These are phyloP conservation scores for Pseudochirops corinnae DNA, from an alignment of 2,797 vertebrate species.

Conservation along the genomic window DNA sequence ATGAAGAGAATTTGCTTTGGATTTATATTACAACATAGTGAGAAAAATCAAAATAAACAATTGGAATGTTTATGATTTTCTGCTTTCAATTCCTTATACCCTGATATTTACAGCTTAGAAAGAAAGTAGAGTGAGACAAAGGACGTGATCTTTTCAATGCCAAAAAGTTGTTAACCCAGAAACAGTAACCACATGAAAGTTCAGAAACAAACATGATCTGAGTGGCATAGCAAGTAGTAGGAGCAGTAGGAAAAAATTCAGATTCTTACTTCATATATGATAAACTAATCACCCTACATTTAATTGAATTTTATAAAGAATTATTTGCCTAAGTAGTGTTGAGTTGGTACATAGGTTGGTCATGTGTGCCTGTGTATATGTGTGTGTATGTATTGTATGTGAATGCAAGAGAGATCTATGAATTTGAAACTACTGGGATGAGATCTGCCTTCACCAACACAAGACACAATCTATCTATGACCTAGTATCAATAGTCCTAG, in stretches of 20 bases:
- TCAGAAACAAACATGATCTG: slow-evolving; percentile 9
- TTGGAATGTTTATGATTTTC: slow-evolving; percentile 20
- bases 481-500: not conserved
- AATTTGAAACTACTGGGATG: not conserved
- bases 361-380: not conserved
- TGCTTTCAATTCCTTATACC: not conserved
- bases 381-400: not conserved
- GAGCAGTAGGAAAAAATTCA: not conserved
- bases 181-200: not conserved
- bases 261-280: not conserved
- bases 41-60: not conserved
- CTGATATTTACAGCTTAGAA: slow-evolving; percentile 13
- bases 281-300: not conserved
- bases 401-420: not conserved
- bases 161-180: slow-evolving; percentile 38
- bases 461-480: not conserved
- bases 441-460: not conserved
- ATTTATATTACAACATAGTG: slow-evolving; percentile 17
- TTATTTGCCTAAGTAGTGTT: not conserved
- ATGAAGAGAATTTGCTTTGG: not conserved
- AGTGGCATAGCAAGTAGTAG: no score
- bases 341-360: not conserved
- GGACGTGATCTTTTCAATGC: slow-evolving; percentile 32
- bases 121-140: not conserved
- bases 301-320: not conserved